phyloP scores from a whole-genome alignment of 53 echinoderm and acorn worm genomes.

The Holothuria leucospilota region DNA sequence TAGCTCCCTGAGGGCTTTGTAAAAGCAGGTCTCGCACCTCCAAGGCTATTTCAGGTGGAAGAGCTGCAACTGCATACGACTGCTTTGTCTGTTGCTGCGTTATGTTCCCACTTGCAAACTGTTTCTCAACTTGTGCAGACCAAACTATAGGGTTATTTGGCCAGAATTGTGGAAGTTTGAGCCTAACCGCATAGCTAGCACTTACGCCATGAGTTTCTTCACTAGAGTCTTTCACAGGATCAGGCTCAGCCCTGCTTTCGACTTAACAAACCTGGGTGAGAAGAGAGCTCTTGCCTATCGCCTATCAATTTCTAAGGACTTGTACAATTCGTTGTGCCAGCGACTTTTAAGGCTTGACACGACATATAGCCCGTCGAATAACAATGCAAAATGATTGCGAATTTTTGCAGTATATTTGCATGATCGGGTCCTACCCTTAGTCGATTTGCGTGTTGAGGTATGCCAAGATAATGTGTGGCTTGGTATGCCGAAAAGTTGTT shows the following conservation, averaged over 20 bases:
- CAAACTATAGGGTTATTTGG: too few relatives aligned
- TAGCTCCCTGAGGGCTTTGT: too few relatives aligned
- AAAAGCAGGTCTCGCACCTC: too few relatives aligned
- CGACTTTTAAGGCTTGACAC: conserved; percentile 20
- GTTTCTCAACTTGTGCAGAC: too few relatives aligned
- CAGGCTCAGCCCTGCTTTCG: background rate
- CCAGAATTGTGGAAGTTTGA: too few relatives aligned
- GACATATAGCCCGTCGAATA: conserved; percentile 53
- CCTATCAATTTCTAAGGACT: background rate
- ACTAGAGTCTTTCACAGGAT: background rate
- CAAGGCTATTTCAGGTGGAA: too few relatives aligned
- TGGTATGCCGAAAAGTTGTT: background rate
- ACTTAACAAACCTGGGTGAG: background rate
- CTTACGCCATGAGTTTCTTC: background rate
- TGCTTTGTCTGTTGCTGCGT: too few relatives aligned
- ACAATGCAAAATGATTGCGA: conserved; percentile 20
- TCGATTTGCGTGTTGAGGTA: conserved; percentile 9
- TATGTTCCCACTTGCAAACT: too few relatives aligned
- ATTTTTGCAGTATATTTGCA: too few relatives aligned
- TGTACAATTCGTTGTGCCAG: background rate
- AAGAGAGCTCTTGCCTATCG: background rate
- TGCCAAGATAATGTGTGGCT: background rate
- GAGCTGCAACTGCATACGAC: too few relatives aligned
- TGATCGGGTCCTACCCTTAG: too few relatives aligned
- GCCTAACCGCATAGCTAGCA: too few relatives aligned